Evolutionary conservation across 2,113 vertebrate genomes (phyloP), one percentile per base, ranked within the genome.

Genomic region (Daboia siamensis): DNA sequence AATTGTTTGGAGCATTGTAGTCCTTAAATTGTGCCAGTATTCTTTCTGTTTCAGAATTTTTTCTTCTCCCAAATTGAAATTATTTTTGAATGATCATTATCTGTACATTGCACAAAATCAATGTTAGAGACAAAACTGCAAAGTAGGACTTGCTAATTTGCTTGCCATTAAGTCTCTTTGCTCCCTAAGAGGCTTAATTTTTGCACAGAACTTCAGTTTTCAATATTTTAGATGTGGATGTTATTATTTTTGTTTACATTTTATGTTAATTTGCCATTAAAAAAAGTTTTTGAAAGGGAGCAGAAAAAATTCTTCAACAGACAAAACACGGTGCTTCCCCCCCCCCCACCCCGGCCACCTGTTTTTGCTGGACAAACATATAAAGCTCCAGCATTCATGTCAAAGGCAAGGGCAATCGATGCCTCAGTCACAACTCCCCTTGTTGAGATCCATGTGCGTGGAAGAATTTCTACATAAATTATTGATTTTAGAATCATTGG

Each of bases 101-200:
- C 7, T 96, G 91, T 97, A 94, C 95, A 95, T 96, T 95, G 48
- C 95, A n/a, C 84, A 95, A 95, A 93, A 89, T 93, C 95, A 94
- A 94, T 86, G 29, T 10, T 48, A 86, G 5, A 39, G 95, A 87
- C 94, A 84, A 95, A 95, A 95, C 94, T 93, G 23, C 52, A 95
- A 94, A 54, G 48, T 24, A 39, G 2, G 44, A 33, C 80, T 59
- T 86, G 13, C 26, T 91, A 59, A 39, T 26, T 86, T 74, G 9
- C 48, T 90, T 86, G 23, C n/a, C n/a, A 74, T 64, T 29, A 64
- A 88, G 59, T 29, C n/a, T 6, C 8, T 55, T 87, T 88, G 59
- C 64, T 69, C 11, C 24, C 74, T 44, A 24, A 23, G 44, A 52
- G 13, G 59, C n/a, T 48, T 84, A 51, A 6, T 89, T n/a, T n/a